Base-by-base conservation (phyloP, 2,797 vertebrate genomes). In the Coccyzus lansbergi region DNA sequence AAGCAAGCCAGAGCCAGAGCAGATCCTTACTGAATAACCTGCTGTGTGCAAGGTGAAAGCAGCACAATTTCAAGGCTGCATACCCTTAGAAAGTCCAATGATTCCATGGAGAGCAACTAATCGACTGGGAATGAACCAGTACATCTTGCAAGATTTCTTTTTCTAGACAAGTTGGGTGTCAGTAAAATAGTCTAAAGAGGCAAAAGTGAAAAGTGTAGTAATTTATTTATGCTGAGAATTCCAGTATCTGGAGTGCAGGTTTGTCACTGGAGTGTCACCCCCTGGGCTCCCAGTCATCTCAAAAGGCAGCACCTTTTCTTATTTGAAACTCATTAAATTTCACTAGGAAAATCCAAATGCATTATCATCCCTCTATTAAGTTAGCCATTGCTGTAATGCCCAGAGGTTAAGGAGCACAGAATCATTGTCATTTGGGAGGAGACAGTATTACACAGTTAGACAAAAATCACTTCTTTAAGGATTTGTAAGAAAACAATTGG, bases 1-100 rank as follows among this genome's bases (percentile, higher is more conserved):
- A 93, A 93, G 77, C 28, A 40, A 93, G 67, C 55, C 80, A 77
- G 86, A 94, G 86, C 75, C 71, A 28, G 88, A 86, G 83, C 86
- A 65, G 85, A 78, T 92, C 95, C 94, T 95, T 84, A 84, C 49
- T 49, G 92, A 94, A 90, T 70, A 94, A 93, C 90, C 85, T 75
- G 84, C 84, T 86, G 70, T 56, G 87, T 88, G 92, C 34, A 52
- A 93, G 95, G 93, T 94, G 92, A 91, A 95, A 93, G 91, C 82
- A 92, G 88, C 83, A 94, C 51, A 53, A 55, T 95, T 93, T 91
- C 85, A 81, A 93, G 95, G 69, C 92, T 90, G 51, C 4, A 3
- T 69, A 29, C 9, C 17, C 77, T 94, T 76, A 94, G 76, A 70
- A 82, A 86, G 58, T 64, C 85, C 77, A 68, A 18, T 34, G 42